These are phyloP conservation scores for Rotaria socialis DNA, from an alignment of 2,888 invertebrate genomes.

Conservation along the genomic window DNA sequence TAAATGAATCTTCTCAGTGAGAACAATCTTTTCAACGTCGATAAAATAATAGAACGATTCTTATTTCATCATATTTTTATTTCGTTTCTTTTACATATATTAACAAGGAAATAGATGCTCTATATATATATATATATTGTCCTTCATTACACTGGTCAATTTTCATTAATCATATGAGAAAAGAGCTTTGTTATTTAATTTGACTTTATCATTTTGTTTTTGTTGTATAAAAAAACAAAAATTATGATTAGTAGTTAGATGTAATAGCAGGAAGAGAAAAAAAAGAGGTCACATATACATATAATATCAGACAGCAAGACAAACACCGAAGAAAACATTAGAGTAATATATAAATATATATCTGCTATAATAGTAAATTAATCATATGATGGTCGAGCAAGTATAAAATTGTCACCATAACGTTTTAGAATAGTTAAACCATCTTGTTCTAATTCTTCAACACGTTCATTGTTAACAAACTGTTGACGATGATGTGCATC, in stretches of 20 bases:
- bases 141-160: not conserved
- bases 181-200: not conserved
- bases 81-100: not conserved
- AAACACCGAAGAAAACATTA: too few species aligned
- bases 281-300: too few species aligned
- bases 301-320: too few species aligned
- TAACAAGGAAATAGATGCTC: not conserved
- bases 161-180: not conserved
- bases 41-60: too few species aligned
- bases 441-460: not conserved
- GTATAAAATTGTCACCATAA: not conserved
- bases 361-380: not conserved
- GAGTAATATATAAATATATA: not conserved
- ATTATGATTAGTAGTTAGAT: not conserved
- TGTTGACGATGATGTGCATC: constrained; percentile 94
- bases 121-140: not conserved
- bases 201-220: not conserved
- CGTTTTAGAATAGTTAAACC: not conserved
- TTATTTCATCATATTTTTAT: too few species aligned
- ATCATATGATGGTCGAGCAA: constrained; percentile 26
- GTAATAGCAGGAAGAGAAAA: not conserved
- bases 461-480: constrained; percentile 91
- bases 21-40: too few species aligned
- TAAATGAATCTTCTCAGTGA: too few species aligned
- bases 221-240: not conserved